phyloP scores from a whole-genome alignment of 2,888 invertebrate genomes.

The Arrhopalites spinosus region DNA sequence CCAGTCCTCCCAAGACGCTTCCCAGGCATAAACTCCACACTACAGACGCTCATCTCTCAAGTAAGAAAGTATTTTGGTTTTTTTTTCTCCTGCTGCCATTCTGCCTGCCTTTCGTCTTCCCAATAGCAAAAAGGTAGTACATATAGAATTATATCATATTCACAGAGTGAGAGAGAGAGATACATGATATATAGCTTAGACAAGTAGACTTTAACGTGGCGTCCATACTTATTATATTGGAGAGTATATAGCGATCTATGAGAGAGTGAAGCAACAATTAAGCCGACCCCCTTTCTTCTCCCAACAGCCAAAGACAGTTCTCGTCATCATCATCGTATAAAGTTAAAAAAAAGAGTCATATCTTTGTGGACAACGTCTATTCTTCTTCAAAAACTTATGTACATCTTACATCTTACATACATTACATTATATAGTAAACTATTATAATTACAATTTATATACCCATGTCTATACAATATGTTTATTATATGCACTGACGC shows the following conservation, averaged over 20 bases:
- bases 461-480: too few relatives aligned
- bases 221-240: neutral
- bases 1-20: conserved; percentile 33
- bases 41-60: conserved; percentile 28
- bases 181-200: neutral
- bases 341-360: conserved; percentile 1
- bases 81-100: conserved; percentile 10
- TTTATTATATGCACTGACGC: neutral
- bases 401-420: neutral
- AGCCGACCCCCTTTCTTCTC: conserved; percentile 35
- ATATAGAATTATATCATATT: neutral
- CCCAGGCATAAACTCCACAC: conserved; percentile 31
- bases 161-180: neutral
- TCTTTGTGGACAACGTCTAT: conserved; percentile 5
- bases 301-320: neutral
- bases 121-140: neutral
- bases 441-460: too few relatives aligned
- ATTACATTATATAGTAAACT: conserved; percentile 4
- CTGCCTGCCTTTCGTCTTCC: conserved; percentile 13
- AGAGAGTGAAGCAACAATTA: conserved; percentile 33
- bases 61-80: conserved; percentile 20
- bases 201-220: neutral
- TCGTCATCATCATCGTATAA: conserved; percentile 8
- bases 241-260: conserved; percentile 14
- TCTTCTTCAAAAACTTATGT: neutral